phyloP scores from a whole-genome alignment of 2,113 vertebrate genomes.

The Phrynosoma platyrhinos region DNA sequence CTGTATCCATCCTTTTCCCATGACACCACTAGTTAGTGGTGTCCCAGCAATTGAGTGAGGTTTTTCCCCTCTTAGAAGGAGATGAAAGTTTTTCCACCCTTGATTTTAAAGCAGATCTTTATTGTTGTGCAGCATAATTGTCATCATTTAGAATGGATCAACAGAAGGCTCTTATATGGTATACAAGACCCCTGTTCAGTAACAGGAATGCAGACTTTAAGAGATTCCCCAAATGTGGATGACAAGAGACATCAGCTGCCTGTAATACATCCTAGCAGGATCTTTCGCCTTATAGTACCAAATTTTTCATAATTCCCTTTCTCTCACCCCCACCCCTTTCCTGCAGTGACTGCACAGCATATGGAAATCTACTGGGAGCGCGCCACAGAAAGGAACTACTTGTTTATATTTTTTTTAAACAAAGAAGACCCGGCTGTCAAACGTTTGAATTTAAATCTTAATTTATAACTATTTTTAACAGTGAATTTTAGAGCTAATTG shows the following conservation, averaged over 20 bases:
- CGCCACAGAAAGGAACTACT: conserved; percentile 42
- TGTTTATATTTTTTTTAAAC: conserved; percentile 29
- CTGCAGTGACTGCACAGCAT: background rate
- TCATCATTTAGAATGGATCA: background rate
- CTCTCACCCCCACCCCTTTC: background rate
- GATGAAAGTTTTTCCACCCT: too few relatives aligned
- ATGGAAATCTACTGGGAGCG: background rate
- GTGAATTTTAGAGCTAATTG: conserved; percentile 66
- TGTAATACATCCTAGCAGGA: background rate
- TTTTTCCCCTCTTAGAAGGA: too few relatives aligned
- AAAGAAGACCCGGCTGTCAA: conserved; percentile 11
- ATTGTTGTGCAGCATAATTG: background rate
- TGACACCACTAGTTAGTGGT: too few relatives aligned
- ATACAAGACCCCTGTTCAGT: background rate
- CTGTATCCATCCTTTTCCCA: too few relatives aligned
- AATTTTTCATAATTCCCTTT: background rate
- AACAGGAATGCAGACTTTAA: background rate
- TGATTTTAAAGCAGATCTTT: background rate
- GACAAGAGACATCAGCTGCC: background rate
- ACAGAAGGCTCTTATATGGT: background rate
- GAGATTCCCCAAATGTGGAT: too few relatives aligned
- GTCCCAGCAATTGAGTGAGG: too few relatives aligned
- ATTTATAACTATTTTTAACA: conserved; percentile 72
- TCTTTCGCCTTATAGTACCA: background rate
- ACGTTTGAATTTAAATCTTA: conserved; percentile 34